phyloP scores from a whole-genome alignment of 2,888 invertebrate genomes.

The Tenthredo distinguenda region DNA sequence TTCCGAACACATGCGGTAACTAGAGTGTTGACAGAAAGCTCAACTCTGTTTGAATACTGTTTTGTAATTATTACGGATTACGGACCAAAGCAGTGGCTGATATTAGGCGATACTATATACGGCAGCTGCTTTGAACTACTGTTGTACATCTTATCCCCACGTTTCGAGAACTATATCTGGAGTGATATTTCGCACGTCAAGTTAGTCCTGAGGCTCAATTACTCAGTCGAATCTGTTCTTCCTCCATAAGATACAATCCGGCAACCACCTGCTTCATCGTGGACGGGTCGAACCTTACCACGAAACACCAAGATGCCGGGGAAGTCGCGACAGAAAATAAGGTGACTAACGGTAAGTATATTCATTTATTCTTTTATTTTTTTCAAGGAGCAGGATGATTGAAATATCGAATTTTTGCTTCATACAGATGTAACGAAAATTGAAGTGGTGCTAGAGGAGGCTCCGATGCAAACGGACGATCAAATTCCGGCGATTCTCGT shows the following conservation, averaged over 20 bases:
- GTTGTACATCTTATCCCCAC: background rate
- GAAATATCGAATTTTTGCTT: background rate
- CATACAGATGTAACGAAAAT: constrained; percentile 71
- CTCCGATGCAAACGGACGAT: constrained; percentile 66
- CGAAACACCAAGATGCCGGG: background rate
- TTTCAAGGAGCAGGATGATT: background rate
- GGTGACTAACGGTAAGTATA: constrained; percentile 29
- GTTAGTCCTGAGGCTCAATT: background rate
- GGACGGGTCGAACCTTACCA: constrained; percentile 28
- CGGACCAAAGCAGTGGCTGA: background rate
- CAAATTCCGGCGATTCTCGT: constrained; percentile 65
- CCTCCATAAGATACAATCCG: background rate
- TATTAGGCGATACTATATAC: background rate
- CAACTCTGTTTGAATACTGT: constrained; percentile 33
- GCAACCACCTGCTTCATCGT: constrained; percentile 50
- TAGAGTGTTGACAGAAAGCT: background rate
- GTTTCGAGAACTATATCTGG: background rate
- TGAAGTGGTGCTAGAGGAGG: constrained; percentile 72
- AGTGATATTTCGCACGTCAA: background rate
- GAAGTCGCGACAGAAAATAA: constrained; percentile 15
- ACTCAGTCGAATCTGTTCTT: background rate
- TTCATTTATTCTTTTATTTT: background rate
- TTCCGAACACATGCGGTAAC: background rate
- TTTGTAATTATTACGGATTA: constrained; percentile 22
- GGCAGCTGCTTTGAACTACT: background rate